Percentiles rank a stretch among this genome's conserved stretches.
These are phyloP conservation scores for Hippopotamyrus pictus DNA, from an alignment of 2,797 vertebrate genomes.

Conservation along the genomic window DNA sequence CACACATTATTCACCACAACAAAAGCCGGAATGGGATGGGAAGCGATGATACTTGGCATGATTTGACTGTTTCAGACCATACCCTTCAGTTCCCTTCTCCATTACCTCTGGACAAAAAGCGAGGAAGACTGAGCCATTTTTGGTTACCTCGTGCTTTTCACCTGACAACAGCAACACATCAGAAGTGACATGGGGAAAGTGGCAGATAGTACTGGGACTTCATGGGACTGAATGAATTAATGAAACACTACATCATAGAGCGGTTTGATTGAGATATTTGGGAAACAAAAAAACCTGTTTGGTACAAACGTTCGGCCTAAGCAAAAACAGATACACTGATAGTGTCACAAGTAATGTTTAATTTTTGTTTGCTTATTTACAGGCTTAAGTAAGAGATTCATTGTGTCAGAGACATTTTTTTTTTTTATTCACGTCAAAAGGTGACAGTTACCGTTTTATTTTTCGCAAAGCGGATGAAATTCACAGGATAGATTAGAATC, in stretches of 20 bases:
- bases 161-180: not conserved
- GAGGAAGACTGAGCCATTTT: not conserved
- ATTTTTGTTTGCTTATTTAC: not conserved
- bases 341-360: not conserved
- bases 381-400: not conserved
- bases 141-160: not conserved
- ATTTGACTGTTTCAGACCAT: not conserved
- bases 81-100: not conserved
- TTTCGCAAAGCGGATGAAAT: not conserved
- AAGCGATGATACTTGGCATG: constrained; percentile 31
- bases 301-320: not conserved
- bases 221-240: not conserved
- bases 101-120: not conserved
- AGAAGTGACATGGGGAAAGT: not conserved
- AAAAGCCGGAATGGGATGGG: constrained; percentile 33
- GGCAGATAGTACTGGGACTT: not conserved
- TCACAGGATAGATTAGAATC: not conserved
- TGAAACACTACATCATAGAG: not conserved
- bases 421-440: not conserved
- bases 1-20: constrained; percentile 20
- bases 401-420: not conserved
- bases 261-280: not conserved
- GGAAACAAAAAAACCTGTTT: not conserved
- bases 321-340: not conserved
- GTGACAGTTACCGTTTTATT: not conserved